These are phyloP conservation scores for Gadus chalcogrammus DNA, from an alignment of 2,113 vertebrate species.

Conservation along the genomic window DNA sequence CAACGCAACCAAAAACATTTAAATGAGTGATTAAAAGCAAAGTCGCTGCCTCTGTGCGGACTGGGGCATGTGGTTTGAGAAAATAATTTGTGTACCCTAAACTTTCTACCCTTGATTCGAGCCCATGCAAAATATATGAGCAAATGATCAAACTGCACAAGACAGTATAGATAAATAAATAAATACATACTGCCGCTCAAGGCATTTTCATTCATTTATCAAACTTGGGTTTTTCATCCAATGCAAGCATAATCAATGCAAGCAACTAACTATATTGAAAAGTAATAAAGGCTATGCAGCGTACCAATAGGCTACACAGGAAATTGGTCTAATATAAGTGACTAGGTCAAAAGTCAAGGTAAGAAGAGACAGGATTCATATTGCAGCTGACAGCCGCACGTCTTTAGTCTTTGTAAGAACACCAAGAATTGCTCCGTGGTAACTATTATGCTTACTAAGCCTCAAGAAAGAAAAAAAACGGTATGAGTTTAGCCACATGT, in stretches of 20 bases:
- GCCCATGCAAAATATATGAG: constrained; percentile 43
- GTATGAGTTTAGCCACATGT: constrained; percentile 62
- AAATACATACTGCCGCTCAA: constrained; percentile 26
- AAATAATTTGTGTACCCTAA: constrained; percentile 10
- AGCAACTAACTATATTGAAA: too few relatives aligned
- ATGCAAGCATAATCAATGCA: too few relatives aligned
- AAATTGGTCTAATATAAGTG: constrained; percentile 46
- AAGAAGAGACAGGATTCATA: constrained; percentile 41
- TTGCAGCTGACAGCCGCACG: constrained; percentile 49
- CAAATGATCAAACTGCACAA: constrained; percentile 45
- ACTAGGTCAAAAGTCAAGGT: constrained; percentile 36
- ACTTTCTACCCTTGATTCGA: constrained; percentile 18
- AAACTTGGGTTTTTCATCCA: too few relatives aligned
- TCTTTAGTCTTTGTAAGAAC: constrained; percentile 48
- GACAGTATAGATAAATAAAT: constrained; percentile 37
- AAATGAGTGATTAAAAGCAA: constrained; percentile 62
- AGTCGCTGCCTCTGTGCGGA: constrained; percentile 23
- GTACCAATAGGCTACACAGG: constrained; percentile 1
- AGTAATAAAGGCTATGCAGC: neutral
- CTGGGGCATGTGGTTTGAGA: constrained; percentile 9
- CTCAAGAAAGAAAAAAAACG: constrained; percentile 49
- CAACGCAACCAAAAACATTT: constrained; percentile 54
- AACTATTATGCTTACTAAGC: constrained; percentile 58
- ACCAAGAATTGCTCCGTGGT: constrained; percentile 51
- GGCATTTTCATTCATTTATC: too few relatives aligned